Percentiles rank a stretch among this genome's conserved stretches.
phyloP scores from a whole-genome alignment of 2,797 vertebrate species.

The Champsocephalus esox region DNA sequence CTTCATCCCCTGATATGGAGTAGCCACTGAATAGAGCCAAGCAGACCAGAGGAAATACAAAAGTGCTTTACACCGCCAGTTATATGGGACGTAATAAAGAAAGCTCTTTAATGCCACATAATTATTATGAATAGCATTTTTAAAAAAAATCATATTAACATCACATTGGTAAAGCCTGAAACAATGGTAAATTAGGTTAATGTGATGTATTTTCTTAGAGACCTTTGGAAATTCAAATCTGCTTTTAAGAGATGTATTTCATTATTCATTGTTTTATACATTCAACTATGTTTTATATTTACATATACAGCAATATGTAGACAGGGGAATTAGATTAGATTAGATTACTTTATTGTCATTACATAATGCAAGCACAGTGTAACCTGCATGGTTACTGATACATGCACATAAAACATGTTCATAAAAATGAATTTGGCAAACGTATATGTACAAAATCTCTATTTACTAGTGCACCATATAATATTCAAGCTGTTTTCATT shows the following conservation, averaged over 20 bases:
- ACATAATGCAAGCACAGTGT: too few species aligned
- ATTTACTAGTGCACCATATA: not conserved
- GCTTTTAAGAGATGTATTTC: not conserved
- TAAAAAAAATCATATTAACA: constrained; percentile 20
- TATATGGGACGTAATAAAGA: constrained; percentile 78
- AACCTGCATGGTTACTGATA: not conserved
- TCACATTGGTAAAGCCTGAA: constrained; percentile 46
- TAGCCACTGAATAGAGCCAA: constrained; percentile 94
- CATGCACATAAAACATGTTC: not conserved
- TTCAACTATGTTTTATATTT: constrained; percentile 11
- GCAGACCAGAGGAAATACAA: constrained; percentile 92
- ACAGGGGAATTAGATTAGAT: not conserved
- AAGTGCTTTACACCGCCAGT: constrained; percentile 82
- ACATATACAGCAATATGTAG: not conserved
- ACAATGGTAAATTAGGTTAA: constrained; percentile 41
- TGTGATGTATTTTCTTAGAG: not conserved
- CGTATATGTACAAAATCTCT: not conserved
- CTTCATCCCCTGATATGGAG: constrained; percentile 99
- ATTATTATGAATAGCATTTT: constrained; percentile 83
- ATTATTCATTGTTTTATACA: not conserved
- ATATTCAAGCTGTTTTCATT: not conserved
- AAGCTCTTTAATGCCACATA: constrained; percentile 85
- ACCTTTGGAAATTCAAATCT: not conserved
- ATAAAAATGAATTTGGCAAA: not conserved
- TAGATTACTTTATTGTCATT: too few species aligned